Conservation (phyloP, 2,113 vertebrate species). For the Pipa parva region DNA sequence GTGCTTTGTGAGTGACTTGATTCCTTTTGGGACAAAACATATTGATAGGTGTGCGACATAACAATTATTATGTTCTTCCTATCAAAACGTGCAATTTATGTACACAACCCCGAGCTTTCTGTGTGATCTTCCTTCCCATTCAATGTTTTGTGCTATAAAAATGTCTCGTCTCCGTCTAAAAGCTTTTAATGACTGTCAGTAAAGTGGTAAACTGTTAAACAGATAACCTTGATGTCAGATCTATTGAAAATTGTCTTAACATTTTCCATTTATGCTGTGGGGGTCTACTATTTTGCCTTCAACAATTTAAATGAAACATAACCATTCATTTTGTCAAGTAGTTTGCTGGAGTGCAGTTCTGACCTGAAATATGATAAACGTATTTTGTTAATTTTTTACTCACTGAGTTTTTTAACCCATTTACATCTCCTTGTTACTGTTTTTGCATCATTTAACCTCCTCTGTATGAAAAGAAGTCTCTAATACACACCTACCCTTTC, state of each 20-base stretch:
- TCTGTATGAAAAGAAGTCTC: no score
- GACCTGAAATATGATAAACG: background rate
- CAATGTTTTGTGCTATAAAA: slow-evolving; percentile 66
- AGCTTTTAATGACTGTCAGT: slow-evolving; percentile 66
- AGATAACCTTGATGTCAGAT: slow-evolving; percentile 58
- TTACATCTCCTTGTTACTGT: no score
- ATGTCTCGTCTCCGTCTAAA: slow-evolving; percentile 56
- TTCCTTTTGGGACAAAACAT: slow-evolving; percentile 59
- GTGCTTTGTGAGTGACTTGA: slow-evolving; percentile 59
- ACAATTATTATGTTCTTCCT: slow-evolving; percentile 48
- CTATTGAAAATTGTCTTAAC: slow-evolving; percentile 60
- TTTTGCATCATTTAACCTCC: no score
- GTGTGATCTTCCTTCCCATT: slow-evolving; percentile 55
- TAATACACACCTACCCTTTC: no score
- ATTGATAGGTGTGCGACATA: slow-evolving; percentile 58
- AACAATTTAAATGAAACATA: background rate
- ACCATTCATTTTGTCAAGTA: no score
- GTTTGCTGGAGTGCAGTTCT: no score
- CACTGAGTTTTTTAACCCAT: no score
- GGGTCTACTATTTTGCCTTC: background rate
- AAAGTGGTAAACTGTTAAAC: slow-evolving; percentile 60
- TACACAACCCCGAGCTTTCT: slow-evolving; percentile 51
- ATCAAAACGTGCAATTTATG: slow-evolving; percentile 65
- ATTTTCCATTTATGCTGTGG: background rate
- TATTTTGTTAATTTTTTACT: background rate